Conservation (phyloP, 2,888 invertebrate species). For the Pherbina coryleti region DNA sequence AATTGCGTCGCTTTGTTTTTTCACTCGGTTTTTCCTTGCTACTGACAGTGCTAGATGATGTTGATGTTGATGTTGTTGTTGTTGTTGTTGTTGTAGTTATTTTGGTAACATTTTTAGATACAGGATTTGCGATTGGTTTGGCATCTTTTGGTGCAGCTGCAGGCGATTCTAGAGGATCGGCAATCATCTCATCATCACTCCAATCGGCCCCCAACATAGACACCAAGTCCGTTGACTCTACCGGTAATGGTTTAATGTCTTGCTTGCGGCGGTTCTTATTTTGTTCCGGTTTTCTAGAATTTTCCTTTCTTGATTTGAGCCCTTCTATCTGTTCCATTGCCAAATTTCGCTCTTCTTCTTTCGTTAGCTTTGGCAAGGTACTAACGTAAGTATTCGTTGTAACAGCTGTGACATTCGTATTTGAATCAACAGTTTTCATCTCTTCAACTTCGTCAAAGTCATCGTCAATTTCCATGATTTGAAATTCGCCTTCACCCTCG, state of each 20-base stretch:
- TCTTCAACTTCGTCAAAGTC: slow-evolving; percentile 55
- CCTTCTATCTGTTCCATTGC: slow-evolving; percentile 66
- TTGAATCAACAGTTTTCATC: neutral
- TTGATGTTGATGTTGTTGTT: slow-evolving; percentile 32
- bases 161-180: slow-evolving; percentile 30
- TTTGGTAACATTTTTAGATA: neutral
- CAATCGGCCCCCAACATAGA: slow-evolving; percentile 66
- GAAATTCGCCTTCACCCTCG: slow-evolving; percentile 66
- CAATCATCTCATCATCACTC: slow-evolving; percentile 64
- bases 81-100: slow-evolving; percentile 34
- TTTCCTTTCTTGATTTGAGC: slow-evolving; percentile 45
- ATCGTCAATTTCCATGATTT: slow-evolving; percentile 64
- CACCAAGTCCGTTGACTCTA: slow-evolving; percentile 57
- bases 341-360: slow-evolving; percentile 63
- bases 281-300: neutral
- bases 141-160: slow-evolving; percentile 20
- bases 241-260: slow-evolving; percentile 49
- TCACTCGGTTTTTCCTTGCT: neutral
- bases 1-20: slow-evolving; percentile 7
- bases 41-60: slow-evolving; percentile 12
- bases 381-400: slow-evolving; percentile 16
- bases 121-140: neutral
- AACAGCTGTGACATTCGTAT: slow-evolving; percentile 19
- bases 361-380: slow-evolving; percentile 50
- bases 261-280: slow-evolving; percentile 55